These are phyloP conservation scores for Dysmachus trigonus DNA, from an alignment of 2,888 invertebrate species.

Conservation along the genomic window DNA sequence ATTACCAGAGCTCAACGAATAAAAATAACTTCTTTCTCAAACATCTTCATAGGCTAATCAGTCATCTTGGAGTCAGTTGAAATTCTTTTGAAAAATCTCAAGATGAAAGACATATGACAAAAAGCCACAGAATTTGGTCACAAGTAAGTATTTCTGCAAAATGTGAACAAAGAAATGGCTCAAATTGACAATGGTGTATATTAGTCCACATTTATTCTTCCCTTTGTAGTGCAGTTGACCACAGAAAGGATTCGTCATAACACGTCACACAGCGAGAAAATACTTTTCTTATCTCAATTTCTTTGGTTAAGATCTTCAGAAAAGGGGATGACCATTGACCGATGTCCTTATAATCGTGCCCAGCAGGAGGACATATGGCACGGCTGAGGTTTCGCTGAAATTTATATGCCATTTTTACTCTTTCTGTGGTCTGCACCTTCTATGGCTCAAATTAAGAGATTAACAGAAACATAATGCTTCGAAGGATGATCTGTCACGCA, in stretches of 20 bases:
- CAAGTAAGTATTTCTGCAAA: neutral
- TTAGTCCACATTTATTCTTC: neutral
- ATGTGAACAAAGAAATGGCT: neutral
- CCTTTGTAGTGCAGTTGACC: neutral
- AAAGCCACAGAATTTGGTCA: neutral
- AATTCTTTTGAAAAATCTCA: neutral
- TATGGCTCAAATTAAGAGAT: conserved; percentile 50
- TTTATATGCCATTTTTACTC: conserved; percentile 24
- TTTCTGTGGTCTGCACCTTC: conserved; percentile 7
- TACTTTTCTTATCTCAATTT: conserved; percentile 31
- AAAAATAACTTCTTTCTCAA: neutral
- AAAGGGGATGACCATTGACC: conserved; percentile 41
- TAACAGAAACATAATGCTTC: conserved; percentile 31
- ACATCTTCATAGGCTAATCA: neutral
- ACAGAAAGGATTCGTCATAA: conserved; percentile 52
- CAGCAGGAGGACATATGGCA: conserved; percentile 46
- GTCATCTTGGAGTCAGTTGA: neutral
- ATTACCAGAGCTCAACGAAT: neutral
- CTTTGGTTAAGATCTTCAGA: neutral
- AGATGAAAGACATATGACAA: neutral
- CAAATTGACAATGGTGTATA: neutral
- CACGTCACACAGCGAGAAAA: conserved; percentile 47
- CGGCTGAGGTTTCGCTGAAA: conserved; percentile 4
- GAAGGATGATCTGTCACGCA: neutral
- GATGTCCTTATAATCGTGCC: conserved; percentile 4